Conservation (phyloP, 2,888 invertebrate species). For the Eilema caniola region DNA sequence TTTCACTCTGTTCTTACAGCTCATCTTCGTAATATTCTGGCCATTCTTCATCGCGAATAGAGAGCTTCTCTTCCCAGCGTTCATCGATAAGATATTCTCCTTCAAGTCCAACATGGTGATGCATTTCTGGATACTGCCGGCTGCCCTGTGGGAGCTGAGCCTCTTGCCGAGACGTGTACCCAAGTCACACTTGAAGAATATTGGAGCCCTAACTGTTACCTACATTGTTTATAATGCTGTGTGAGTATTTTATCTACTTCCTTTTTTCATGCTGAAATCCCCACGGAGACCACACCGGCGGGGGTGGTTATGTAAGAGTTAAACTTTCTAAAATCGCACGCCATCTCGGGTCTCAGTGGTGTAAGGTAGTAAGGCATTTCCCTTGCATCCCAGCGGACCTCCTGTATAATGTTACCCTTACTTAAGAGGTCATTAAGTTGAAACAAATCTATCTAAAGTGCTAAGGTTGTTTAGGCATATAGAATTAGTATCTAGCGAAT, state of each 20-base stretch:
- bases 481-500: too few species aligned
- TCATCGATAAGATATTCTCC: conserved; percentile 64
- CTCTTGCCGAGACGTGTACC: conserved; percentile 54
- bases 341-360: too few species aligned
- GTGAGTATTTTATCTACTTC: conserved; percentile 55
- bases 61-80: conserved; percentile 60
- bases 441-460: too few species aligned
- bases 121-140: conserved; percentile 58
- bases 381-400: too few species aligned
- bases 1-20: conserved; percentile 57
- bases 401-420: too few species aligned
- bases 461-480: too few species aligned
- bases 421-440: too few species aligned
- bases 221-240: conserved; percentile 46
- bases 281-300: too few species aligned
- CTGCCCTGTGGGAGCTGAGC: conserved; percentile 60
- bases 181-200: conserved; percentile 46
- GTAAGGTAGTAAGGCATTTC: too few species aligned
- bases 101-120: conserved; percentile 60
- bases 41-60: conserved; percentile 62
- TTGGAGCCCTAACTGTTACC: conserved; percentile 32
- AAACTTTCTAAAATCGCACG: too few species aligned
- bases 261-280: not conserved
- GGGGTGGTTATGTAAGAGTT: too few species aligned
- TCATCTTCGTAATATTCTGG: conserved; percentile 66